Evolutionary conservation across 1,140 invertebrate genomes (phyloP).

Genomic region (Ceratina australensis): DNA sequence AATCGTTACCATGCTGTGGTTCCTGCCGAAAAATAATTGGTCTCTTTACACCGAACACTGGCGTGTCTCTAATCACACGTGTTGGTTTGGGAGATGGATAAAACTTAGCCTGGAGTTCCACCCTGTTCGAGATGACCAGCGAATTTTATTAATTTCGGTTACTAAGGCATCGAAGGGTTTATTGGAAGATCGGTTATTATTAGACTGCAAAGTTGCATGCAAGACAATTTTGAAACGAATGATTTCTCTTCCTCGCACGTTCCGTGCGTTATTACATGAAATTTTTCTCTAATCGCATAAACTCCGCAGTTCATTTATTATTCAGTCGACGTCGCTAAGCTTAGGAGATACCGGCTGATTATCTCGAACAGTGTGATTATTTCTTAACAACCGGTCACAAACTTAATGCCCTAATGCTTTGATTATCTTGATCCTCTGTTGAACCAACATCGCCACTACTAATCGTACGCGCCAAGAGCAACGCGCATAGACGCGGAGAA

Average conservation of each 20-base stretch:
- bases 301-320: neutral
- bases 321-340: neutral
- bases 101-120: neutral
- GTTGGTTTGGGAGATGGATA: neutral
- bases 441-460: too few relatives aligned
- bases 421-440: neutral
- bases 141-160: neutral
- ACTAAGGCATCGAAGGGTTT: neutral
- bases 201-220: too few relatives aligned
- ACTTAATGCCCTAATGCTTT: neutral
- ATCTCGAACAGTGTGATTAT: neutral
- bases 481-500: neutral
- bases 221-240: too few relatives aligned
- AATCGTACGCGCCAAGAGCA: too few relatives aligned
- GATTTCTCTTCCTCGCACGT: too few relatives aligned
- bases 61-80: neutral
- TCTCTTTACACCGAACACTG: constrained; percentile 31
- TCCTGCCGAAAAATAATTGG: constrained; percentile 36
- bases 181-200: too few relatives aligned
- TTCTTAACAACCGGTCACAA: neutral
- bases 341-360: neutral
- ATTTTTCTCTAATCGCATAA: too few relatives aligned
- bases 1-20: neutral
- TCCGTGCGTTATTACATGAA: too few relatives aligned
- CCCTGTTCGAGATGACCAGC: neutral